These are phyloP conservation scores for Eledona agricola DNA, from an alignment of 2,888 invertebrate species.

Conservation along the genomic window DNA sequence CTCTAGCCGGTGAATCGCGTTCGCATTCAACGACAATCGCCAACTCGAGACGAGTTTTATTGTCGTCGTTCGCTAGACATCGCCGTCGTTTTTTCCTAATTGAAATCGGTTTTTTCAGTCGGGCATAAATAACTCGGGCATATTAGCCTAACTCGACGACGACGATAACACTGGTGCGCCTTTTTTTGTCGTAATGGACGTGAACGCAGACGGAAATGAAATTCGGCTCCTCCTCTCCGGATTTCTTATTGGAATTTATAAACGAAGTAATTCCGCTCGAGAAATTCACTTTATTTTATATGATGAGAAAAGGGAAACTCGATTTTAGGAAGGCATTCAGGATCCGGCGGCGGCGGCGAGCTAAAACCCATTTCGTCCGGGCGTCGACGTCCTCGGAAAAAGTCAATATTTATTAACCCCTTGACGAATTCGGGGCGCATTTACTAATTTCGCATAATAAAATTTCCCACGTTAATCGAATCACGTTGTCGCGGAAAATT, in stretches of 20 bases:
- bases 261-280: conserved; percentile 54
- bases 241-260: conserved; percentile 54
- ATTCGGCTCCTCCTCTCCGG: conserved; percentile 39
- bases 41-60: conserved; percentile 15
- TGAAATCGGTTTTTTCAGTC: conserved; percentile 20
- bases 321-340: conserved; percentile 41
- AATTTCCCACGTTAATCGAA: conserved; percentile 14
- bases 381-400: conserved; percentile 31
- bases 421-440: conserved; percentile 23
- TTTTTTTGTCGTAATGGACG: conserved; percentile 39
- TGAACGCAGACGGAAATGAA: conserved; percentile 42
- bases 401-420: conserved; percentile 36
- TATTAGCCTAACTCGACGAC: conserved; percentile 38
- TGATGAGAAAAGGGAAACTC: conserved; percentile 49
- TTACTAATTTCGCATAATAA: conserved; percentile 28
- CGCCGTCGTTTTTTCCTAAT: conserved; percentile 17
- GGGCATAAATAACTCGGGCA: conserved; percentile 29
- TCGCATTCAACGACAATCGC: conserved; percentile 22
- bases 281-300: conserved; percentile 54
- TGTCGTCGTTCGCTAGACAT: conserved; percentile 7
- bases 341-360: conserved; percentile 25
- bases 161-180: conserved; percentile 37
- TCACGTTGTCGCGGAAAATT: background rate
- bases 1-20: conserved; percentile 18
- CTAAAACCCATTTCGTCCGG: conserved; percentile 33